Base-by-base conservation (phyloP, 2,888 invertebrate genomes). In the Meta bourneti region DNA sequence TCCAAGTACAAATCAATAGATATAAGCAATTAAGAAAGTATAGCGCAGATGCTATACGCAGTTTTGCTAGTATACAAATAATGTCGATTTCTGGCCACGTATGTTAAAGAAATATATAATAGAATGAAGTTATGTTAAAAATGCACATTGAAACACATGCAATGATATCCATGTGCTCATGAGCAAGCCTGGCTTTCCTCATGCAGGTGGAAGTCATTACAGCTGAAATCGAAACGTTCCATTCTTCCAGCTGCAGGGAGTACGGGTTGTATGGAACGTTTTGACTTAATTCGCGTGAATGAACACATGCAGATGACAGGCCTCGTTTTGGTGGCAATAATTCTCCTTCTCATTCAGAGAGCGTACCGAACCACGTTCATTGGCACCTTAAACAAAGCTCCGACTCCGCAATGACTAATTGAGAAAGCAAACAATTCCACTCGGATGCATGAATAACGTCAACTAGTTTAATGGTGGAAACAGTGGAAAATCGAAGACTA, bases 371-470 rank as follows among this genome's bases (percentile, higher is more conserved):
- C 61, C 61, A 16, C 61, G 79, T 48, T 72, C 72, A 87, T 87
- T 54, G 87, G 87, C 87, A 87, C 71, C 72, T 87, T 72, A 61
- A 81, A 77, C 77, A 74, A 75, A 82, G 75, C 54, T 5, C 48
- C 7, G 69, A 19, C 48, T 77, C 82, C 20, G n/a, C 9, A 75
- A 82, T 89, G 82, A 89, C 70, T 89, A 82, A 77, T 81, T 89
- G 89, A 81, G 82, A 82, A 81, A 81, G 75, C 54, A 87, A 87
- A 87, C 87, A 80, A 87, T 78, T 80, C 48, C 16, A n/a, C 77
- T 7, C 20, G 13, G 19, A 19, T 9, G 51, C 86, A 48, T 78
- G 78, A 52, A 78, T 78, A 78, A 78, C 78, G n/a, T 51, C 78
- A 78, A 78, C 51, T 78, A 52, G 52, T 78, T 78, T n/a, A 13